Conservation (phyloP, 2,888 invertebrate species). For the Drosophila putrida region DNA sequence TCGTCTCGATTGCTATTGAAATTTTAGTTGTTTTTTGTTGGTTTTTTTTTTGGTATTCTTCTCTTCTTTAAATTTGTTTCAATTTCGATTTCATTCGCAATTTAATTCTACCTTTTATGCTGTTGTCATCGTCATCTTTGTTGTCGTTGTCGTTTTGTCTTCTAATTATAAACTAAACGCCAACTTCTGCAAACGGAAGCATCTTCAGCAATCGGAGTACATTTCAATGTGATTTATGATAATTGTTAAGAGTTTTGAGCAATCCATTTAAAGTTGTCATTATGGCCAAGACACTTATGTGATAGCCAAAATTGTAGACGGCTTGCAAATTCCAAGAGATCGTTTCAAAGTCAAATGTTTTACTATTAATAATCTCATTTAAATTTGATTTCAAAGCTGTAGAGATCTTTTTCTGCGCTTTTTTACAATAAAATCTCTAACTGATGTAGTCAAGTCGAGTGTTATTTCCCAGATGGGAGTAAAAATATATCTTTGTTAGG, state of each 20-base stretch:
- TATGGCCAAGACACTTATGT: neutral
- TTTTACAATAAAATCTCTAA: too few species aligned
- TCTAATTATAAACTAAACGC: constrained; percentile 38
- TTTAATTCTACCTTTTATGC: constrained; percentile 33
- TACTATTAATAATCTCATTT: too few species aligned
- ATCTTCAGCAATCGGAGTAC: constrained; percentile 18
- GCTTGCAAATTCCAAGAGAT: neutral
- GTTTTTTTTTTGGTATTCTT: constrained; percentile 7
- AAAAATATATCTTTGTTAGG: too few species aligned
- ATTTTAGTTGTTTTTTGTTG: constrained; percentile 8
- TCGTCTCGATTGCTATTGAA: constrained; percentile 33
- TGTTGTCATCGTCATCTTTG: neutral
- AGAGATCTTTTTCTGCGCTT: too few species aligned
- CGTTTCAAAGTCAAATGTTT: too few species aligned
- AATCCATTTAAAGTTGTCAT: neutral
- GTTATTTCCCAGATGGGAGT: too few species aligned
- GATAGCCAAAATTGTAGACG: neutral
- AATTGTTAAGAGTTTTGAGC: constrained; percentile 18
- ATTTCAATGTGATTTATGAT: constrained; percentile 37
- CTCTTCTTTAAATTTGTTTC: constrained; percentile 37
- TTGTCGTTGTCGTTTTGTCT: constrained; percentile 3
- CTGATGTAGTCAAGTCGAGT: too few species aligned
- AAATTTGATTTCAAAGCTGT: too few species aligned
- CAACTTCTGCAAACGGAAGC: constrained; percentile 46
- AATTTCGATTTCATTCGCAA: constrained; percentile 48